Evolutionary conservation across 1,140 invertebrate genomes (phyloP), one percentile per base, ranked within the genome.

Genomic region (Drosophila melanica): DNA sequence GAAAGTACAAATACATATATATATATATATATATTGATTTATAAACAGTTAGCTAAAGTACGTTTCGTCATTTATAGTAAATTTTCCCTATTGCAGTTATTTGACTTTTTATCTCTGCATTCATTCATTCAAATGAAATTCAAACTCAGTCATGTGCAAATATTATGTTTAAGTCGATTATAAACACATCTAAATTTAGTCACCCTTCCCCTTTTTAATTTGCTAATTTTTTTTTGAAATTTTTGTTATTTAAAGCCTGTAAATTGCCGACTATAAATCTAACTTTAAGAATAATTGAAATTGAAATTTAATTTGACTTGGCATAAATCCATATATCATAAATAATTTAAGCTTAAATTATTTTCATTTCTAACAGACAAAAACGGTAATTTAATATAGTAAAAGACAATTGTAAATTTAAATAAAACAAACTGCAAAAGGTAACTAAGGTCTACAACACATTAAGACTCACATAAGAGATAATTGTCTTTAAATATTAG

Each of bases 161-260:
- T 27, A 30, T 30, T 30, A 35, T 39, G 23, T 48, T 48, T 50
- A 50, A 33, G 42, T 44, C 41, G 39, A 45, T 45, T 33, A 33
- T 18, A 14, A 44, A 48, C 42, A 41, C 41, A 45, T 11, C 23
- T 33, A 45, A 30, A 45, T 58, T 30, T 18, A 27, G 10, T 6
- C n/a, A 60, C 20, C 12, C 33, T n/a, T n/a, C 35, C 27, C 23
- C 42, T 3, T 45, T 55, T 20, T 27, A 45, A 23, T 48, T 39
- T 48, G 57, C 41, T 37, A 10, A 12, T 41, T 41, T 14, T 37
- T 60, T 23, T 18, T 39, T 41, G 14, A 8, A 30, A 64, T 41
- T 48, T 64, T 18, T 47, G 41, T 39, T 55, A 64, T 45, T 47
- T 23, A 53, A 41, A 16, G 27, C 33, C 10, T 53, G 16, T 63